Conservation (phyloP, 2,888 invertebrate genomes). For the Sisyra terminalis region DNA sequence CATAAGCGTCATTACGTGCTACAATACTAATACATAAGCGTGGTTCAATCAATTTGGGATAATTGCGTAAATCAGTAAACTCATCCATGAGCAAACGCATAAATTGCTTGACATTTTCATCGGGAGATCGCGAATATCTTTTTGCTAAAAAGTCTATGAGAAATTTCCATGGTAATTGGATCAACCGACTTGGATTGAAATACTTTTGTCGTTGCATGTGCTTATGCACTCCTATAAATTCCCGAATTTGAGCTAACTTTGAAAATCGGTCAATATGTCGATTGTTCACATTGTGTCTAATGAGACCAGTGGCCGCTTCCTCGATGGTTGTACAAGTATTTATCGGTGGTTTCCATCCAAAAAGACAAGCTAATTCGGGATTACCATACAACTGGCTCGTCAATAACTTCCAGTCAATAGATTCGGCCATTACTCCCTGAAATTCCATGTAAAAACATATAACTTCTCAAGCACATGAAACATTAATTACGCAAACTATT, state of each 20-base stretch:
- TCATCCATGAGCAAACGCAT: slow-evolving; percentile 99
- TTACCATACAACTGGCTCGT: slow-evolving; percentile 77
- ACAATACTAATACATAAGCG: slow-evolving; percentile 80
- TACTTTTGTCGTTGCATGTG: too few species aligned
- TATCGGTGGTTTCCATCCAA: slow-evolving; percentile 37
- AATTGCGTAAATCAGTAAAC: slow-evolving; percentile 91
- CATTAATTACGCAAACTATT: too few species aligned
- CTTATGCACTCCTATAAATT: too few species aligned
- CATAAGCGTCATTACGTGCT: slow-evolving; percentile 79
- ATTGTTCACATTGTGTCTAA: too few species aligned
- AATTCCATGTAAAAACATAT: slow-evolving; percentile 16
- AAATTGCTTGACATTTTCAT: slow-evolving; percentile 72
- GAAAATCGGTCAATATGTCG: too few species aligned
- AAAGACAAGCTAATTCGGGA: slow-evolving; percentile 36
- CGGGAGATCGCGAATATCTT: slow-evolving; percentile 23
- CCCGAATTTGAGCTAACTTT: too few species aligned
- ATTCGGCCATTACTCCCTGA: slow-evolving; percentile 87
- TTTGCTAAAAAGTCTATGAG: background rate
- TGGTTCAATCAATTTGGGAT: slow-evolving; percentile 74
- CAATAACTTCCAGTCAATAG: slow-evolving; percentile 85
- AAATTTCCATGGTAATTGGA: background rate
- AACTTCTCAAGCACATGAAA: background rate
- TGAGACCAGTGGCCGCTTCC: too few species aligned
- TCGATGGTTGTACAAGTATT: too few species aligned
- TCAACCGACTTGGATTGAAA: background rate